phyloP scores from a whole-genome alignment of 2,113 vertebrate genomes.

The Prinia subflava region DNA sequence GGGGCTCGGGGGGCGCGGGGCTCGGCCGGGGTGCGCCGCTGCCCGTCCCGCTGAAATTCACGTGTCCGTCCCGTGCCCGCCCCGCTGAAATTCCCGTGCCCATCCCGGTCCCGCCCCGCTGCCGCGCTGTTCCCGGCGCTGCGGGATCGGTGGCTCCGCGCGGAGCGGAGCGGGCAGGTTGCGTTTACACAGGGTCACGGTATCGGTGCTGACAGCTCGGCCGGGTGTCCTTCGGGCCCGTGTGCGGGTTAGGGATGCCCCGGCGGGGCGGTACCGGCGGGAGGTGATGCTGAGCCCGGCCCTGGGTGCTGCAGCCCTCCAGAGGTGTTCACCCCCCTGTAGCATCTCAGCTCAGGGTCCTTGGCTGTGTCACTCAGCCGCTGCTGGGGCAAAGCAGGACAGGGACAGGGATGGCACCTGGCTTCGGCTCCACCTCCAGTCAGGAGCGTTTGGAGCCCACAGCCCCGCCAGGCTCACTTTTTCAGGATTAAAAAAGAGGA shows the following conservation, averaged over 20 bases:
- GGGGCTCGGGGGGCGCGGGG: not conserved
- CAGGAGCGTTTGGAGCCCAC: not conserved
- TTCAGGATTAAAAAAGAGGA: not conserved
- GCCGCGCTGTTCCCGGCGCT: not conserved
- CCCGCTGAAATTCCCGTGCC: not conserved
- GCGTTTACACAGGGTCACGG: not conserved
- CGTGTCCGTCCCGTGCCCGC: too few relatives aligned
- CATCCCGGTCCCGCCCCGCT: not conserved
- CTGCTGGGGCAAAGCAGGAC: accelerated
- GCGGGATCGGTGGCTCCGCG: conserved; percentile 39
- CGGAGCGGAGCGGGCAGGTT: not conserved
- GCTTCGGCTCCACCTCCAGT: accelerated
- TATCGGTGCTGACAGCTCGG: not conserved
- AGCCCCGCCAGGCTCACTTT: accelerated
- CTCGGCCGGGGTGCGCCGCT: not conserved
- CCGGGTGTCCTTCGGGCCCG: not conserved
- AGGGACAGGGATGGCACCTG: not conserved
- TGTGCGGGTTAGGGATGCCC: not conserved
- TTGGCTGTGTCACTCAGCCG: accelerated
- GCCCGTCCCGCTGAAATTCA: too few relatives aligned
- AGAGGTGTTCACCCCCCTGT: accelerated
- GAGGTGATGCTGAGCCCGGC: not conserved
- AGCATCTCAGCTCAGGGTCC: accelerated
- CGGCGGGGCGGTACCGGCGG: accelerated
- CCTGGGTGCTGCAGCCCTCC: not conserved